Evolutionary conservation across 2,797 vertebrate species (phyloP).

Genomic region (Lacerta agilis): DNA sequence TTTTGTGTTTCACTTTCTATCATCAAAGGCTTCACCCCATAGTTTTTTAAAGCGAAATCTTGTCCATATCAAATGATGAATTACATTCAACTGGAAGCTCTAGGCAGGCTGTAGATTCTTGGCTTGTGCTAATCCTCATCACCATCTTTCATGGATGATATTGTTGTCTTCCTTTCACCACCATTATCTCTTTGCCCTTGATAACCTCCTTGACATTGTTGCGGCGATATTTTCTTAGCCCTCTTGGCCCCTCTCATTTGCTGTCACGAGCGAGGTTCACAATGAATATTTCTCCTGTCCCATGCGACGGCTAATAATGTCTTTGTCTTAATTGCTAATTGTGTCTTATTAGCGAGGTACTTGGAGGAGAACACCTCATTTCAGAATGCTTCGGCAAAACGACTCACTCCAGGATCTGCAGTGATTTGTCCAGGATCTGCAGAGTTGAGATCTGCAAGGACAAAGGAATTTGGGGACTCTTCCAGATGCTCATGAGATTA

Average conservation of each 20-base stretch:
- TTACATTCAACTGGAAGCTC: conserved; percentile 39
- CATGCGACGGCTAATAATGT: conserved; percentile 64
- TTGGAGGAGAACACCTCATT: conserved; percentile 63
- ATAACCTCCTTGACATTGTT: conserved; percentile 52
- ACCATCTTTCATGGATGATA: conserved; percentile 52
- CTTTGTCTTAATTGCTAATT: conserved; percentile 72
- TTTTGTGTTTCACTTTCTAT: neutral
- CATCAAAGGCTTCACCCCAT: conserved; percentile 7
- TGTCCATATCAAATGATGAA: conserved; percentile 41
- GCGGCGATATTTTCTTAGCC: conserved; percentile 44
- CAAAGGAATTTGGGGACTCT: neutral
- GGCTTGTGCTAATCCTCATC: conserved; percentile 27
- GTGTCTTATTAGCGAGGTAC: conserved; percentile 55
- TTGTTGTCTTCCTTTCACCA: conserved; percentile 43
- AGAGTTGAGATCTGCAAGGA: accelerated
- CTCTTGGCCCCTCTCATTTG: conserved; percentile 35
- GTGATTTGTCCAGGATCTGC: neutral
- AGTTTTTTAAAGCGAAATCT: conserved; percentile 43
- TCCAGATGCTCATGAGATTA: no score
- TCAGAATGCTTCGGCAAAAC: conserved; percentile 13
- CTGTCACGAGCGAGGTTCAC: conserved; percentile 8
- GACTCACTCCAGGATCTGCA: neutral
- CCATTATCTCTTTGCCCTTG: conserved; percentile 14
- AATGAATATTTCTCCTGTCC: conserved; percentile 53
- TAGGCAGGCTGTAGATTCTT: neutral